These are phyloP conservation scores for Agapostemon virescens DNA, from an alignment of 2,888 invertebrate species.

Conservation along the genomic window DNA sequence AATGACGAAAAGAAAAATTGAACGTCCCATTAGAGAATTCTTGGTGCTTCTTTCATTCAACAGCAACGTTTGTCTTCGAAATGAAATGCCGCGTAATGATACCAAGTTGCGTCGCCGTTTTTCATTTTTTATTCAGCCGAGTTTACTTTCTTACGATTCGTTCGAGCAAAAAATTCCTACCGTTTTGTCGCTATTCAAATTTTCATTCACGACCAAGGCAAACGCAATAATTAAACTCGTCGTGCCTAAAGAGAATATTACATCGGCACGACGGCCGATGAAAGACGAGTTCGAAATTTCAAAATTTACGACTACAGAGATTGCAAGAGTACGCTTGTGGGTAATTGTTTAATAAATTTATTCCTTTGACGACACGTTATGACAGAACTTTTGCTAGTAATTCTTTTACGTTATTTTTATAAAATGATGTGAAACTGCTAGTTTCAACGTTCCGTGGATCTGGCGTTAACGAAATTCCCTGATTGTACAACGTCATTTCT, in stretches of 20 bases:
- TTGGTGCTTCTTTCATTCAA: neutral
- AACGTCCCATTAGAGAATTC: conserved; percentile 6
- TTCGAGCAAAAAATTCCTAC: neutral
- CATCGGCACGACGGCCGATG: too few relatives aligned
- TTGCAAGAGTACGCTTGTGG: too few relatives aligned
- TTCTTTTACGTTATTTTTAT: too few relatives aligned
- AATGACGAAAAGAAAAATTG: conserved; percentile 19
- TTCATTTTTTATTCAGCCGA: neutral
- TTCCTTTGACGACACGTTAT: too few relatives aligned
- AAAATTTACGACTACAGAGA: too few relatives aligned
- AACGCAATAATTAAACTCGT: too few relatives aligned
- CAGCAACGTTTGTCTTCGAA: neutral
- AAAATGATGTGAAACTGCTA: neutral
- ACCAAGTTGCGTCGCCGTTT: neutral
- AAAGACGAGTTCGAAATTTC: too few relatives aligned
- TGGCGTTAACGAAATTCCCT: neutral
- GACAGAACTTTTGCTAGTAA: too few relatives aligned
- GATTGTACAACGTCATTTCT: neutral
- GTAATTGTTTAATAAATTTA: too few relatives aligned
- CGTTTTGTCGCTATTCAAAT: too few relatives aligned
- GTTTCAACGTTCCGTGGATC: neutral
- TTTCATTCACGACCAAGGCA: too few relatives aligned
- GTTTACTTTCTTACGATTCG: neutral
- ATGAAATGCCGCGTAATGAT: neutral
- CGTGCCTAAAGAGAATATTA: too few relatives aligned